Conservation (phyloP, 2,797 vertebrate species). For the Tenualosa ilisha region DNA sequence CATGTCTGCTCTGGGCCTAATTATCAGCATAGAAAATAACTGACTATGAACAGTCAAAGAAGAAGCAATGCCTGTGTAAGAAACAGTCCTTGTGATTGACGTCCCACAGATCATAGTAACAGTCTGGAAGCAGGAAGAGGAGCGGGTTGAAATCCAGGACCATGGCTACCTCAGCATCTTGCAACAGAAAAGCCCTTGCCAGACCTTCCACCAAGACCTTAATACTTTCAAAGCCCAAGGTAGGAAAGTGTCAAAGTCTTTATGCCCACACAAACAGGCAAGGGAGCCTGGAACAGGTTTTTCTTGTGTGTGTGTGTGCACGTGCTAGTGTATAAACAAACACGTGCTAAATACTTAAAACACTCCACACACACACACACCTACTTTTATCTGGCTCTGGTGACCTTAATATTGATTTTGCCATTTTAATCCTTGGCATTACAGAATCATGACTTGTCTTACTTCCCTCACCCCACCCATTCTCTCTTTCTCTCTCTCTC, state of each 20-base stretch:
- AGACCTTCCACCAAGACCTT: constrained; percentile 89
- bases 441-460: neutral
- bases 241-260: constrained; percentile 48
- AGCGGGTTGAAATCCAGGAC: constrained; percentile 85
- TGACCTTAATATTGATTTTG: constrained; percentile 11
- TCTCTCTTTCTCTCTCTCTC: neutral
- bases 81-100: constrained; percentile 7
- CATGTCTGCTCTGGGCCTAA: neutral
- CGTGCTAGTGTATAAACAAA: neutral
- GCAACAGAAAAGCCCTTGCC: constrained; percentile 85
- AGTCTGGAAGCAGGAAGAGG: constrained; percentile 88
- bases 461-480: neutral
- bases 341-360: neutral
- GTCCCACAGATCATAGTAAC: constrained; percentile 87
- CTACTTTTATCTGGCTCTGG: neutral
- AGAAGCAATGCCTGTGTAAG: neutral
- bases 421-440: neutral
- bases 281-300: neutral
- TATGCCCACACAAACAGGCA: neutral
- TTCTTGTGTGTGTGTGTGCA: neutral
- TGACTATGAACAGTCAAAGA: neutral
- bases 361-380: neutral
- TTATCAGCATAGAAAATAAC: neutral
- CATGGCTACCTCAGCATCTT: constrained; percentile 87
- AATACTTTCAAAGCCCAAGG: constrained; percentile 93